These are phyloP conservation scores for Anoura caudifer DNA, from an alignment of 2,113 vertebrate genomes.

Conservation along the genomic window DNA sequence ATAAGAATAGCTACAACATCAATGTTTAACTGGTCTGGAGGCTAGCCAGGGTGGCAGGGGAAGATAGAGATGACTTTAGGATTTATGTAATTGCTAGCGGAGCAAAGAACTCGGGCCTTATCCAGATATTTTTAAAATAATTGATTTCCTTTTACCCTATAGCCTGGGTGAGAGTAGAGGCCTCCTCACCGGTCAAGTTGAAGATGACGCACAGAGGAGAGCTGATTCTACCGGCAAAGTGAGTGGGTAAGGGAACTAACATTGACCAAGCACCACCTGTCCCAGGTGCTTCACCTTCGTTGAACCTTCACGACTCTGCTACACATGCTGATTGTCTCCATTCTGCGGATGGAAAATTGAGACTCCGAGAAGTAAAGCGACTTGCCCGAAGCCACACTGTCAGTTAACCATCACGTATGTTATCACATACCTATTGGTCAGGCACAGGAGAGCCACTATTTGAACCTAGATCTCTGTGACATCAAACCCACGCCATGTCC, in stretches of 20 bases:
- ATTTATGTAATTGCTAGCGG: conserved; percentile 26
- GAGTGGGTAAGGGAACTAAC: background rate
- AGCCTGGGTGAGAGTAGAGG: background rate
- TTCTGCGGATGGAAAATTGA: background rate
- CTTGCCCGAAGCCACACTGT: background rate
- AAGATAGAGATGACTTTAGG: conserved; percentile 45
- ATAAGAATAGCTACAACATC: conserved; percentile 54
- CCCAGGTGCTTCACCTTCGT: background rate
- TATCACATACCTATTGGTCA: background rate
- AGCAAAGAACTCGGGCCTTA: background rate
- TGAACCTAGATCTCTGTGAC: background rate
- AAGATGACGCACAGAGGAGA: background rate
- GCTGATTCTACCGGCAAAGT: background rate
- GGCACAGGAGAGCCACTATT: background rate
- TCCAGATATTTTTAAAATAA: conserved; percentile 27
- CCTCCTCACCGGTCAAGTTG: background rate
- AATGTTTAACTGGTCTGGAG: conserved; percentile 63
- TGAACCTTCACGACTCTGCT: background rate
- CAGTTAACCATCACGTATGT: background rate
- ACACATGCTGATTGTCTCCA: background rate
- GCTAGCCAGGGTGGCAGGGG: conserved; percentile 38
- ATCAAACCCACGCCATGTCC: background rate
- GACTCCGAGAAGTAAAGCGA: background rate
- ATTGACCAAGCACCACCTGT: background rate
- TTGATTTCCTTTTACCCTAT: background rate